These are phyloP conservation scores for Isichthys henryi DNA, from an alignment of 2,113 vertebrate species.

Conservation along the genomic window DNA sequence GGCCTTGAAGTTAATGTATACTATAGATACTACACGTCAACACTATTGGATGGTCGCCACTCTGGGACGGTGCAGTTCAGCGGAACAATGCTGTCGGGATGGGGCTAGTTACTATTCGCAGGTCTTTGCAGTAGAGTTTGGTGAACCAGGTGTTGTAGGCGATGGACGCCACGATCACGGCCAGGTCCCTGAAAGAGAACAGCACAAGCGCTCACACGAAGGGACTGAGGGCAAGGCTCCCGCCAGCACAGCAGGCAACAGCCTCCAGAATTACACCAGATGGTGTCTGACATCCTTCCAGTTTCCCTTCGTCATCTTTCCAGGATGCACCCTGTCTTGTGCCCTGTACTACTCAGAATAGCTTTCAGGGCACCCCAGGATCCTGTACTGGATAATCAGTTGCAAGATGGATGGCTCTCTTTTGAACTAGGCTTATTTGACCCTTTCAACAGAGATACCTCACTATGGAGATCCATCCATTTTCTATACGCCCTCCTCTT, in stretches of 20 bases:
- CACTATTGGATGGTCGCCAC: background rate
- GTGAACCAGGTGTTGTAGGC: constrained; percentile 84
- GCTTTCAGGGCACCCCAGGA: background rate
- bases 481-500: background rate
- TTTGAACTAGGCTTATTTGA: background rate
- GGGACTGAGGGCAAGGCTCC: background rate
- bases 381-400: background rate
- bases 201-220: background rate
- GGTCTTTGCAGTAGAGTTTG: constrained; percentile 74
- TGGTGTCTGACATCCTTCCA: background rate
- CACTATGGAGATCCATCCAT: background rate
- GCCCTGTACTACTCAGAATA: background rate
- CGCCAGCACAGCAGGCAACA: background rate
- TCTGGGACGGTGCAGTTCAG: background rate
- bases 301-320: background rate
- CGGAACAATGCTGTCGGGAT: no score
- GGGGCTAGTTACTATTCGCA: constrained; percentile 61
- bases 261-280: background rate
- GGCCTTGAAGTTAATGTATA: background rate
- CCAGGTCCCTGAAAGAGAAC: constrained; percentile 63
- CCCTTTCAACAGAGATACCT: background rate
- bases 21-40: background rate
- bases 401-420: background rate
- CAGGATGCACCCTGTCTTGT: background rate
- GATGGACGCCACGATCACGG: constrained; percentile 75